phyloP scores from a whole-genome alignment of 2,113 vertebrate species.

The Phylloscopus whistleri region DNA sequence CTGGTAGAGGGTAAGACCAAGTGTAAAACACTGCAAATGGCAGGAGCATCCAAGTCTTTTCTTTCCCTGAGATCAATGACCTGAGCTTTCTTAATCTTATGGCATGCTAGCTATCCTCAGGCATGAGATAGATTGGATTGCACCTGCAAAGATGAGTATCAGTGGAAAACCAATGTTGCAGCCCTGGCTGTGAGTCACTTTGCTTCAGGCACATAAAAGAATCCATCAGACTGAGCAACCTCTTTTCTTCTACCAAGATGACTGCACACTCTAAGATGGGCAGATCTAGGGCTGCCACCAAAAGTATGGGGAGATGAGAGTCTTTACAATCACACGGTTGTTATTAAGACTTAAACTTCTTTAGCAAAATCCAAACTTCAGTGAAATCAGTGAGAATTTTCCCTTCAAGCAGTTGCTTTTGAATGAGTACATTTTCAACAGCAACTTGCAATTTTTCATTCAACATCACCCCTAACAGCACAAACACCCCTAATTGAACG shows the following conservation, averaged over 20 bases:
- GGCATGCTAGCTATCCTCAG: not conserved
- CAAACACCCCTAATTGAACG: not conserved
- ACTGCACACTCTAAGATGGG: not conserved
- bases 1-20: not conserved
- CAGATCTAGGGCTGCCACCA: not conserved
- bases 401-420: not conserved
- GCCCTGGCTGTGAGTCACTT: not conserved
- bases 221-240: not conserved
- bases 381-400: not conserved
- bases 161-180: not conserved
- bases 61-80: not conserved
- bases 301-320: not conserved
- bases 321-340: not conserved
- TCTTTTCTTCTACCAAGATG: not conserved
- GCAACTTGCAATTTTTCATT: not conserved
- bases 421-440: not conserved
- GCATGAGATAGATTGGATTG: not conserved
- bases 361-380: not conserved
- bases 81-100: not conserved
- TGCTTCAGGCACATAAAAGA: not conserved
- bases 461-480: not conserved
- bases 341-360: not conserved
- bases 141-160: not conserved
- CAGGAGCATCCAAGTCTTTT: not conserved
- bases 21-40: not conserved